Evolutionary conservation across 2,888 invertebrate species (phyloP).

Genomic region (Oligia fasciuncula): DNA sequence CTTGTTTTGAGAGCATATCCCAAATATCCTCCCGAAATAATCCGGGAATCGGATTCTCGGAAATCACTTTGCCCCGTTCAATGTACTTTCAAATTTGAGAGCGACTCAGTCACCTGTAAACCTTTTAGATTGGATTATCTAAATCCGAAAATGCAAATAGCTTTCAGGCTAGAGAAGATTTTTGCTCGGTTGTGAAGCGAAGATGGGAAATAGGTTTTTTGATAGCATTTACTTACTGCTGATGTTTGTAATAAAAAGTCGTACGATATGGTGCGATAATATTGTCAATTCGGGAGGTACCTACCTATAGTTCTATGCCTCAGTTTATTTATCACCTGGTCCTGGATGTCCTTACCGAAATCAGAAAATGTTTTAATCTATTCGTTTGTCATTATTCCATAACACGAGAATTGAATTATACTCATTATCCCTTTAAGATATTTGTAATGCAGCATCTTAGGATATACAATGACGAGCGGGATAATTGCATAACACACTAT

Average conservation of each 20-base stretch:
- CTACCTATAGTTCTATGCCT: not conserved
- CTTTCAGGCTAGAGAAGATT: constrained; percentile 30
- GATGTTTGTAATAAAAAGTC: not conserved
- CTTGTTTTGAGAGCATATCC: constrained; percentile 42
- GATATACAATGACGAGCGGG: not conserved
- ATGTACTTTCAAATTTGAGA: constrained; percentile 55
- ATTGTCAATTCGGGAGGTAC: not conserved
- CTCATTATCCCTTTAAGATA: not conserved
- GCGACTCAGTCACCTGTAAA: constrained; percentile 59
- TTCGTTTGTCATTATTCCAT: not conserved
- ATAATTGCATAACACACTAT: too few species aligned
- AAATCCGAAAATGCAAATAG: constrained; percentile 57
- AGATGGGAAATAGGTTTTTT: constrained; percentile 29
- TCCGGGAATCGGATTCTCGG: constrained; percentile 56
- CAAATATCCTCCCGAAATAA: constrained; percentile 45
- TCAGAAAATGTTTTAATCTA: not conserved
- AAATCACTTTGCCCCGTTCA: constrained; percentile 55
- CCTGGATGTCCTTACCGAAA: not conserved
- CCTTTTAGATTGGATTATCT: constrained; percentile 61
- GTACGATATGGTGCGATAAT: not conserved
- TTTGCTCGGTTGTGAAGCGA: constrained; percentile 7
- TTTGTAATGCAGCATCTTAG: not conserved
- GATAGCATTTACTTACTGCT: constrained; percentile 1
- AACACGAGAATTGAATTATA: not conserved
- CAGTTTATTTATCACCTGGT: not conserved